Evolutionary conservation across 2,888 invertebrate species (phyloP).

Genomic region (Rhorus exstirpatorius): DNA sequence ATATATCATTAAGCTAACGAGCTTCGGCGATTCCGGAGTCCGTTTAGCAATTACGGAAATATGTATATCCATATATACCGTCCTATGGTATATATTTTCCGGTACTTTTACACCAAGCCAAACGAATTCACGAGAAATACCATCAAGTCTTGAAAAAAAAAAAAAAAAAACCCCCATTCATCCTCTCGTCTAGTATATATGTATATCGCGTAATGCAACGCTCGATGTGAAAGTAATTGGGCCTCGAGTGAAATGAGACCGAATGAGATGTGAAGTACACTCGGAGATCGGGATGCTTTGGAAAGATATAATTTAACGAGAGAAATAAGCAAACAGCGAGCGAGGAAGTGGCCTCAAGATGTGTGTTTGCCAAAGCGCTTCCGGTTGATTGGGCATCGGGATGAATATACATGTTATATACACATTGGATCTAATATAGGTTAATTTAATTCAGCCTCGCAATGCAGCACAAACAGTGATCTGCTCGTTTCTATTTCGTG

Average conservation of each 20-base stretch:
- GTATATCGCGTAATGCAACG: slow-evolving; percentile 4
- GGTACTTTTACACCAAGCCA: neutral
- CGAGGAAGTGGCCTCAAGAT: neutral
- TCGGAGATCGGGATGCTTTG: neutral
- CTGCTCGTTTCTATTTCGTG: neutral
- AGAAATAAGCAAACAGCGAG: neutral
- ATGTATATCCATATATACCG: neutral
- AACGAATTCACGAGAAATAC: neutral
- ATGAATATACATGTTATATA: slow-evolving; percentile 17
- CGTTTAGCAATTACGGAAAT: neutral
- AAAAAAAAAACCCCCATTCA: too few species aligned
- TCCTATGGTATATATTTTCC: neutral
- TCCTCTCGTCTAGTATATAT: neutral
- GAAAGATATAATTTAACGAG: slow-evolving; percentile 13
- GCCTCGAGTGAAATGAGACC: neutral
- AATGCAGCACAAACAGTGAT: neutral
- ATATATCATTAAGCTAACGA: neutral
- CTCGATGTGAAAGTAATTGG: slow-evolving; percentile 10
- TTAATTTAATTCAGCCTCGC: slow-evolving; percentile 9
- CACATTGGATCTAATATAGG: neutral
- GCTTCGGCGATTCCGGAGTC: neutral
- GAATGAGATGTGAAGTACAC: slow-evolving; percentile 2
- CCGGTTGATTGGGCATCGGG: slow-evolving; percentile 34
- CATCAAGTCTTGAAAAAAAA: neutral
- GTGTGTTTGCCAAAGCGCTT: slow-evolving; percentile 32